phyloP scores from a whole-genome alignment of 2,113 vertebrate species.

The Platysteira castanea region DNA sequence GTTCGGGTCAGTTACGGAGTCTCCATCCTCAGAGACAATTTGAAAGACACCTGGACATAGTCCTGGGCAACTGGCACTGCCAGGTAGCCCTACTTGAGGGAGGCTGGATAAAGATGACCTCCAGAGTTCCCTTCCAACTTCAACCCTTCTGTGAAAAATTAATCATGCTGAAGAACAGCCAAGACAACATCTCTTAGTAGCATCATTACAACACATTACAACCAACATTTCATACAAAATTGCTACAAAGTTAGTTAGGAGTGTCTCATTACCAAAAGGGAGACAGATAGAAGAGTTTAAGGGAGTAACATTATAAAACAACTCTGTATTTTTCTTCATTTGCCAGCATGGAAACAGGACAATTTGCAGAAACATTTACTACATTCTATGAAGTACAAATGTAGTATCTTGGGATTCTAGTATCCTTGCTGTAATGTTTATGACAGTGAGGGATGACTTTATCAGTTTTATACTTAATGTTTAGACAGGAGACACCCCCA shows the following conservation, averaged over 20 bases:
- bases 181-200: background rate
- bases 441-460: background rate
- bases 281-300: background rate
- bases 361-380: background rate
- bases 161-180: background rate
- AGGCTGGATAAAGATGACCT: background rate
- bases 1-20: background rate
- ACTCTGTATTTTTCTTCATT: background rate
- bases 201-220: background rate
- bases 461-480: background rate
- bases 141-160: background rate
- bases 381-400: background rate
- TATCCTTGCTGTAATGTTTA: background rate
- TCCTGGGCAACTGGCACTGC: background rate
- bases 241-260: background rate
- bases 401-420: background rate
- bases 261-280: background rate
- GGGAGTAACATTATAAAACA: background rate
- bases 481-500: background rate
- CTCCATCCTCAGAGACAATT: background rate
- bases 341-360: background rate
- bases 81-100: background rate
- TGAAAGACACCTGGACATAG: background rate
- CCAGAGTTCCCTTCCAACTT: background rate
- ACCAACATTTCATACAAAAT: background rate